phyloP scores from a whole-genome alignment of 2,797 vertebrate genomes.

The Catharus ustulatus region DNA sequence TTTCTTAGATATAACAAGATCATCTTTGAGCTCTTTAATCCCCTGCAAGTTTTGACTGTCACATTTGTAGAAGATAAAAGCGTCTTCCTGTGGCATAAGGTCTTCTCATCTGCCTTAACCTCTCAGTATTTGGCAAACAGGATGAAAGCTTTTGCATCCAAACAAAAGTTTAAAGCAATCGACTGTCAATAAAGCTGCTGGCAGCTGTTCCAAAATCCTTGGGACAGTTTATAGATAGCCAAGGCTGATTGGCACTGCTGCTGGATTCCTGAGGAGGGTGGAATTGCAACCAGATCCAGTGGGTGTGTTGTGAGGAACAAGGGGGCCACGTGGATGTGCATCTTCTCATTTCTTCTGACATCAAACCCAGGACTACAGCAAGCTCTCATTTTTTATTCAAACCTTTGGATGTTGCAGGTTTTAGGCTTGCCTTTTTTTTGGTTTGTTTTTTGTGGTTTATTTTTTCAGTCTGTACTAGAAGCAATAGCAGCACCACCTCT shows the following conservation, averaged over 20 bases:
- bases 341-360: not conserved
- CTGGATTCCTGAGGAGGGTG: conserved; percentile 43
- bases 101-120: not conserved
- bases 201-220: conserved; percentile 1
- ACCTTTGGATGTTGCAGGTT: not conserved
- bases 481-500: not conserved
- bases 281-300: not conserved
- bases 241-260: not conserved
- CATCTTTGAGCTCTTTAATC: not conserved
- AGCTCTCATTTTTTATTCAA: not conserved
- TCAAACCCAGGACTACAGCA: not conserved
- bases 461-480: not conserved
- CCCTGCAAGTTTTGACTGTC: not conserved
- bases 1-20: not conserved
- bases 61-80: conserved; percentile 14
- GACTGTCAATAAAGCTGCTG: conserved; percentile 12
- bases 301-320: not conserved
- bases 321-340: not conserved
- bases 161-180: conserved; percentile 45
- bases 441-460: not conserved
- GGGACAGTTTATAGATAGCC: not conserved
- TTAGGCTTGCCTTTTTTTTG: not conserved
- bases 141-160: conserved; percentile 49
- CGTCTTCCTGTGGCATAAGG: not conserved
- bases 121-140: not conserved